These are phyloP conservation scores for Chorisops tibialis DNA, from an alignment of 2,888 invertebrate genomes.

Conservation along the genomic window DNA sequence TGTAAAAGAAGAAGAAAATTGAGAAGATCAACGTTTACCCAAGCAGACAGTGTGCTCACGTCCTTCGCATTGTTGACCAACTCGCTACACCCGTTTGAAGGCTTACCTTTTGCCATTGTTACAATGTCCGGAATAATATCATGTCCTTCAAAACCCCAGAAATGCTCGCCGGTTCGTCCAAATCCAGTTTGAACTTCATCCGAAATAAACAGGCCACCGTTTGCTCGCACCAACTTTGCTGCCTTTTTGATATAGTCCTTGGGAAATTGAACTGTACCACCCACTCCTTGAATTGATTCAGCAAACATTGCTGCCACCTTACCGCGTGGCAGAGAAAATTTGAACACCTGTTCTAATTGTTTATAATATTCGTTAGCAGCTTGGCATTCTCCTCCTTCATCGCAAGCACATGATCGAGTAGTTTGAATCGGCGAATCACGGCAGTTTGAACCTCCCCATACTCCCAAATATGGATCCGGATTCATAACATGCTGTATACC, in stretches of 20 bases:
- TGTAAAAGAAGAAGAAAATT: no score
- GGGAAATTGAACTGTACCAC: slow-evolving; percentile 90
- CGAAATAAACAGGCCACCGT: slow-evolving; percentile 84
- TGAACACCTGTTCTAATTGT: slow-evolving; percentile 68
- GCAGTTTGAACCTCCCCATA: slow-evolving; percentile 86
- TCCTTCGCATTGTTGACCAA: no score
- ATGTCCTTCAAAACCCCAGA: slow-evolving; percentile 95
- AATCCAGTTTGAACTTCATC: slow-evolving; percentile 99
- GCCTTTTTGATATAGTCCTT: slow-evolving; percentile 80
- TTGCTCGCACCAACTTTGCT: slow-evolving; percentile 69
- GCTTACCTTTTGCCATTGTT: slow-evolving; percentile 83
- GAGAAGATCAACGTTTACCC: no score
- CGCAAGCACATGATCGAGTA: slow-evolving; percentile 65
- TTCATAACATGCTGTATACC: slow-evolving; percentile 87
- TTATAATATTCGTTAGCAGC: slow-evolving; percentile 77
- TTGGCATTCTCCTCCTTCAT: slow-evolving; percentile 57
- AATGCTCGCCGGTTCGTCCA: slow-evolving; percentile 88
- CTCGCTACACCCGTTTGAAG: no score
- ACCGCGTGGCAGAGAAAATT: slow-evolving; percentile 73
- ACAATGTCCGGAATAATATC: slow-evolving; percentile 88
- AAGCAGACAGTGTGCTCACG: background rate
- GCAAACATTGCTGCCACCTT: slow-evolving; percentile 86
- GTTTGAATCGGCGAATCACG: slow-evolving; percentile 83
- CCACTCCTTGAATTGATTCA: slow-evolving; percentile 95
- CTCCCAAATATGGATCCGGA: slow-evolving; percentile 86